Evolutionary conservation across 2,797 vertebrate species (phyloP), one percentile per base, ranked within the genome.

Genomic region (Antrozous pallidus): DNA sequence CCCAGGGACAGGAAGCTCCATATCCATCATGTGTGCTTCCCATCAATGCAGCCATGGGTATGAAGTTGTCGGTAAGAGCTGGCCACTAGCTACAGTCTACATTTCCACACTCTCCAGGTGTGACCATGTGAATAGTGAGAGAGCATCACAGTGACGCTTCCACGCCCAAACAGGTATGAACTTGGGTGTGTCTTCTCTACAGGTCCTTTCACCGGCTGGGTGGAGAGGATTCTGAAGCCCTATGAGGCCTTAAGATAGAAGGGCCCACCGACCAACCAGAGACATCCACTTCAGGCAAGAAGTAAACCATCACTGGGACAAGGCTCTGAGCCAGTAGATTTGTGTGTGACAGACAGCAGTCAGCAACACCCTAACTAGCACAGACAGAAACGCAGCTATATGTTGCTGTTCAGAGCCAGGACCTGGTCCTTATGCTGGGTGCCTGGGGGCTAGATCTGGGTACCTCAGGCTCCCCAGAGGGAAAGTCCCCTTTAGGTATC

Each of bases 401-500:
- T 1, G 20, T 51, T 36, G 54, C 33, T 2, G 8, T 6, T 28
- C 74, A 33, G 12, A 93, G 2, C 24, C 3, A 0, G 51, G 31
- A 28, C 18, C 24, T 42, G 1, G 33, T 24, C 22, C 24, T 5
- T 1, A 73, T 7, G 28, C 67, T n/a, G 28, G 9, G 22, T 0
- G 0, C 16, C 8, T 2, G 0, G n/a, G n/a, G 40, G 22, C 42
- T 83, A 45, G 10, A 11, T 49, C 71, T 71, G 0, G 12, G 45
- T 2, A 9, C 47, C 24, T 18, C 22, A 22, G 49, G 47, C 31
- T 88, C 5, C 54, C 24, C 42, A 24, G 24, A 17, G 31, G 20
- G 14, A 7, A 42, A 45, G 17, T 6, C 49, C n/a, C 61, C 49
- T 36, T 26, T 47, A 33, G 11, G 4, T 36, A 17, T 33, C 70